phyloP scores from a whole-genome alignment of 2,797 vertebrate species.

The Pterois miles region DNA sequence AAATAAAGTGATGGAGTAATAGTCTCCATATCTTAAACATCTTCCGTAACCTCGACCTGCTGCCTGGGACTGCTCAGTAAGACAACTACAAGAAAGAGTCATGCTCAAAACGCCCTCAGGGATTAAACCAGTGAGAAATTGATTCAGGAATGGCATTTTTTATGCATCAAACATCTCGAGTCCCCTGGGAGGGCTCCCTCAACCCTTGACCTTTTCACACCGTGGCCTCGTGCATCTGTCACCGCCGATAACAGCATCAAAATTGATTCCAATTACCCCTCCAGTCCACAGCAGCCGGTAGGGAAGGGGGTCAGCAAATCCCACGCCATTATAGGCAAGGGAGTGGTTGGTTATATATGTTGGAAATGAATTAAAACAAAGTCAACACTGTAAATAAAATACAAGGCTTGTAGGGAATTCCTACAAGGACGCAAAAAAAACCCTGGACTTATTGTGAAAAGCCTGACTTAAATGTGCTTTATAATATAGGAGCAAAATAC shows the following conservation, averaged over 20 bases:
- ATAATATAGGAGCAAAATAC: too few relatives aligned
- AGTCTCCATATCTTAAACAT: not conserved
- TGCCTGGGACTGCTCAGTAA: not conserved
- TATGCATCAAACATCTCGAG: slow-evolving; percentile 29
- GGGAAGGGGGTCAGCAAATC: slow-evolving; percentile 25
- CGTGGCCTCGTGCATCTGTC: slow-evolving; percentile 55
- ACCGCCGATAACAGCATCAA: slow-evolving; percentile 52
- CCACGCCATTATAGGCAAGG: not conserved
- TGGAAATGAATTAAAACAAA: slow-evolving; percentile 10
- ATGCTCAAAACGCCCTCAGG: not conserved
- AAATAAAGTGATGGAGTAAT: not conserved
- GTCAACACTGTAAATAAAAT: not conserved
- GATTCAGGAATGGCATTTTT: slow-evolving; percentile 55
- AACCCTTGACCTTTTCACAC: slow-evolving; percentile 69
- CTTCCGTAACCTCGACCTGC: slow-evolving; percentile 2
- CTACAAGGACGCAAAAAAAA: not conserved
- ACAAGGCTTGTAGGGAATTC: not conserved
- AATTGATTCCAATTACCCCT: slow-evolving; percentile 68
- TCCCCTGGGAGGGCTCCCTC: slow-evolving; percentile 14
- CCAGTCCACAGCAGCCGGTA: slow-evolving; percentile 13
- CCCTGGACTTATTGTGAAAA: not conserved
- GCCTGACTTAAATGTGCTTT: not conserved
- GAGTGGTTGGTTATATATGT: slow-evolving; percentile 15
- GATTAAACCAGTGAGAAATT: slow-evolving; percentile 34
- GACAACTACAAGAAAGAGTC: not conserved